A percentile compares a stretch with the other conserved stretches of the same genome.
phyloP scores from a whole-genome alignment of 2,113 vertebrate genomes.

The Phoxinus phoxinus region DNA sequence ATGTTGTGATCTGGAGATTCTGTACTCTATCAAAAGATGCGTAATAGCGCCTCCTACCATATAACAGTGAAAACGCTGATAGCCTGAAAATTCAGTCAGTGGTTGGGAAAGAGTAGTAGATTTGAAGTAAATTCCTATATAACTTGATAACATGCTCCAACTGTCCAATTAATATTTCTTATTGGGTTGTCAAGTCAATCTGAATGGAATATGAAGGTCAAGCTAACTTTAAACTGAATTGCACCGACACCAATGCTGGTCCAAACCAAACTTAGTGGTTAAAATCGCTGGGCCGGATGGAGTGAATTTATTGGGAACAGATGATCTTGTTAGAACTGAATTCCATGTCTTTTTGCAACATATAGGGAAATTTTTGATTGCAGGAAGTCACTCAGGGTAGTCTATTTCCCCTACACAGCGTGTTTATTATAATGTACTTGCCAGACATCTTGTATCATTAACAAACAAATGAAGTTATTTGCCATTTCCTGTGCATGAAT shows the following conservation, averaged over 20 bases:
- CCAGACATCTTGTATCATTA: neutral
- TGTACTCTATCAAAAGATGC: no score
- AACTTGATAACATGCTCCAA: neutral
- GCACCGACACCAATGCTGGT: neutral
- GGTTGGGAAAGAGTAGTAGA: no score
- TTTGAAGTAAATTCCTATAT: no score
- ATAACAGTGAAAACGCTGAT: no score
- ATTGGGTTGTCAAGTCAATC: neutral
- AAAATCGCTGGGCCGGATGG: neutral
- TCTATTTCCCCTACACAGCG: neutral
- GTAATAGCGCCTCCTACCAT: no score
- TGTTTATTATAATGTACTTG: neutral
- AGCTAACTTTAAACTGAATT: neutral
- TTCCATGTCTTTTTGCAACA: neutral
- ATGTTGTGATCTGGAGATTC: no score
- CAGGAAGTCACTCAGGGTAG: neutral
- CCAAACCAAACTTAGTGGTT: neutral
- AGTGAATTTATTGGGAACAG: neutral
- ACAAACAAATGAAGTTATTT: neutral
- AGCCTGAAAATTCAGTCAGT: no score
- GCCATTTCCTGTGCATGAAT: slow-evolving; percentile 30
- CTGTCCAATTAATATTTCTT: neutral
- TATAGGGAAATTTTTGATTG: neutral
- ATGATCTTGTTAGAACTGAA: neutral
- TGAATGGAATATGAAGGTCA: neutral